Base-by-base conservation (phyloP, 2,888 invertebrate species). In the Noctua comes region DNA sequence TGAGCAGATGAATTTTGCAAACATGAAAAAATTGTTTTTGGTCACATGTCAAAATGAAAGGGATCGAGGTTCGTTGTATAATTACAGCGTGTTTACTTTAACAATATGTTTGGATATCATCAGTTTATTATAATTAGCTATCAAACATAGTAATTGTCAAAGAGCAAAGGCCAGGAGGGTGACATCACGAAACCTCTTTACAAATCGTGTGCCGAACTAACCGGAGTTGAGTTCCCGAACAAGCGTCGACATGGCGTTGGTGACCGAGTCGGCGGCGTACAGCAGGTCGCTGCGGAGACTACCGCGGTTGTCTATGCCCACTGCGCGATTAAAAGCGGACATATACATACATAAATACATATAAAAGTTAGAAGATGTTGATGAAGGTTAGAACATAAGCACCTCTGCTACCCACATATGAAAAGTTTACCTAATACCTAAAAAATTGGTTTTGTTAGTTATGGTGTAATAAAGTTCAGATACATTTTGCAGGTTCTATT, bases 181-280 rank as follows among this genome's bases (percentile, higher is more conserved):
- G 80, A 79, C 84, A 82, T 27, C 71, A 73, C 72, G 40, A 85
- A 77, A 82, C 11, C 18, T 57, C 73, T 24, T 59, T 46, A 65
- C 36, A 71, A 76, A 79, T 54, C 65, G 68, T 76, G 51, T 51
- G 54, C 76, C 76, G 71, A 69, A 88, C 97, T 97, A 96, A 98
- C 98, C 98, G 97, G 99, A 98, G 96, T 99, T 99, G 76, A 99
- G 97, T 97, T 99, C 99, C 94, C 99, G 97, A 89, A 99, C 99
- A 89, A 99, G 97, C 46, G 99, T 99, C 57, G 99, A 99, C 99
- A 99, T 99, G 83, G 99, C 99, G 96, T 99, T 99, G 83, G 99
- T 99, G 89, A 99, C 99, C 48, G 99, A 99, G 96, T 99, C 99
- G 68, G 99, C 99, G 69, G 99, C 99, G 92, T 98, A 98, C 88